Evolutionary conservation across 2,888 invertebrate genomes (phyloP).

Genomic region (Ophonus ardosiacus): DNA sequence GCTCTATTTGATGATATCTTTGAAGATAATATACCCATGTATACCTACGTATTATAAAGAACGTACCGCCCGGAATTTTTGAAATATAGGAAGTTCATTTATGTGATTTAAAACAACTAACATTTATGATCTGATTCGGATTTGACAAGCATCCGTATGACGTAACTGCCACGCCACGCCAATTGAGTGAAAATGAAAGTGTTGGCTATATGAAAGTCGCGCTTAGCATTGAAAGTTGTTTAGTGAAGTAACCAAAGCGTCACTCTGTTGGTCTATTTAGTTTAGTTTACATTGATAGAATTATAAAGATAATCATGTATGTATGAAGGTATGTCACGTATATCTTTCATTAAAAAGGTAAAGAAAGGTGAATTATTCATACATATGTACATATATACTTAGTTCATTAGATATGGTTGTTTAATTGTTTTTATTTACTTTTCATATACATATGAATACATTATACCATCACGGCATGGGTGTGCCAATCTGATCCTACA

Average conservation of each 20-base stretch:
- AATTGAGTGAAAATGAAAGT: background rate
- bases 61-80: background rate
- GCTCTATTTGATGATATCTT: no score
- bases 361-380: no score
- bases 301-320: no score
- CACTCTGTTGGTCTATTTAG: background rate
- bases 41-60: background rate
- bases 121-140: background rate
- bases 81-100: background rate
- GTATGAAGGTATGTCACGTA: no score
- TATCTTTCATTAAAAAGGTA: no score
- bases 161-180: background rate
- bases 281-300: background rate
- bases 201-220: background rate
- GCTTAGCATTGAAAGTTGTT: constrained; percentile 29
- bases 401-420: no score
- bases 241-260: constrained; percentile 3
- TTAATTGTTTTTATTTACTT: no score
- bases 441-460: no score
- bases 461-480: no score
- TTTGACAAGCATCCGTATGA: background rate
- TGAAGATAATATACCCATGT: no score
- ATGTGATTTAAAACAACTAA: background rate
- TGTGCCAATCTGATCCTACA: no score
- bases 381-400: no score